Evolutionary conservation across 2,797 vertebrate species (phyloP).

Genomic region (Fundulus diaphanus): DNA sequence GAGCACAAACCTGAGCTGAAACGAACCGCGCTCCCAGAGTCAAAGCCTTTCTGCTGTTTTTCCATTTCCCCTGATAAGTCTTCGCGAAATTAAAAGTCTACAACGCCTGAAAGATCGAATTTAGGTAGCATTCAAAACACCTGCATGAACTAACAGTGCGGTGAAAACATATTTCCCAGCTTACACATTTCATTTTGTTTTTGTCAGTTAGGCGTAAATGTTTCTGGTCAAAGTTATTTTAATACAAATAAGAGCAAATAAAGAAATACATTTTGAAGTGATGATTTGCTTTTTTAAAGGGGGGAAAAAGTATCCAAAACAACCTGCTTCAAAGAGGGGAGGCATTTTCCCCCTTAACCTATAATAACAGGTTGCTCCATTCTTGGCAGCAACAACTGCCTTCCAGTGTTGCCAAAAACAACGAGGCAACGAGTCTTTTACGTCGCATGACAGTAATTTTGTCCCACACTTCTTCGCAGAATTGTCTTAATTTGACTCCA

Average conservation of each 20-base stretch:
- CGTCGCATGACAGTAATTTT: background rate
- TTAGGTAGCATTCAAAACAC: background rate
- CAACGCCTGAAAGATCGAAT: background rate
- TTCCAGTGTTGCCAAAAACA: background rate
- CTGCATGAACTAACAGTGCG: background rate
- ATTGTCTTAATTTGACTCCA: background rate
- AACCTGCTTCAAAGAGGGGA: background rate
- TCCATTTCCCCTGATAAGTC: slow-evolving; percentile 11
- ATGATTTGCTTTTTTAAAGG: background rate
- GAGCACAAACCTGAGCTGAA: slow-evolving; percentile 23
- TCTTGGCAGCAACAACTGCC: background rate
- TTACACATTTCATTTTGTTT: background rate
- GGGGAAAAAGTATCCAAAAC: background rate
- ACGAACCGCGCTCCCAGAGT: slow-evolving; percentile 8
- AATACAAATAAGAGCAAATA: background rate
- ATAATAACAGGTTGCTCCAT: background rate
- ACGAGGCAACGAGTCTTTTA: background rate
- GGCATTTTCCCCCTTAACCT: background rate
- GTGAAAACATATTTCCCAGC: background rate
- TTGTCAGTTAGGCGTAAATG: background rate
- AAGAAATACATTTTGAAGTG: background rate
- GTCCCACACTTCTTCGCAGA: background rate
- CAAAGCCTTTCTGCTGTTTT: slow-evolving; percentile 13
- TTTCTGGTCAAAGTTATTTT: background rate
- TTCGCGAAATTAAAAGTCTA: slow-evolving; percentile 11